Conservation (phyloP, 2,797 vertebrate species). For the Peromyscus melanophrys region DNA sequence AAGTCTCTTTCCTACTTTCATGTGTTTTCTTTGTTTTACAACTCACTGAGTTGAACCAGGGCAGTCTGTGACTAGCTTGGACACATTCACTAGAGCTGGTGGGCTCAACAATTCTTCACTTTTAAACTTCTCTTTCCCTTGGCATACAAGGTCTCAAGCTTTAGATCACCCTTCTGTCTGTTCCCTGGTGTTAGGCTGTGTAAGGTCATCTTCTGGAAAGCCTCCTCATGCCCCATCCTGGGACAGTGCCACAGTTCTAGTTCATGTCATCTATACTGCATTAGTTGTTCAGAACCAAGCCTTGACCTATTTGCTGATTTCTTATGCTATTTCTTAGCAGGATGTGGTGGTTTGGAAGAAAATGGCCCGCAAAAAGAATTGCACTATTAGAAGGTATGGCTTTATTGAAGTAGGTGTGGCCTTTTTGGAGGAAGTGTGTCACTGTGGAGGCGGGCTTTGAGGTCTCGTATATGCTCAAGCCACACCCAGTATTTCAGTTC, state of each 20-base stretch:
- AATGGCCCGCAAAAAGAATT: too few relatives aligned
- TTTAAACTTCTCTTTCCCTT: neutral
- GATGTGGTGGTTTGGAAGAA: neutral
- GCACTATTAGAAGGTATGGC: too few relatives aligned
- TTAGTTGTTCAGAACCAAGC: neutral
- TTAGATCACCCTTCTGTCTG: conserved; percentile 11
- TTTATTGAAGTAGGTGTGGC: too few relatives aligned
- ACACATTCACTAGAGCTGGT: too few relatives aligned
- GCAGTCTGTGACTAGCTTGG: neutral
- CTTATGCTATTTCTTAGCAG: neutral
- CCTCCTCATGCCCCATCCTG: neutral
- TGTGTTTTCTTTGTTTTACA: neutral
- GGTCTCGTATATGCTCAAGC: too few relatives aligned
- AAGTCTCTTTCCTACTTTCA: neutral
- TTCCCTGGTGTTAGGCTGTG: neutral
- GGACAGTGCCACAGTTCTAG: neutral
- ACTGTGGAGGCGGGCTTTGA: too few relatives aligned
- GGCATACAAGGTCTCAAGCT: neutral
- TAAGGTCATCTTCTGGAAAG: neutral
- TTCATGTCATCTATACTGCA: neutral
- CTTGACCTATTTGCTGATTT: conserved; percentile 12
- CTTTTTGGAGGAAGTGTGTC: too few relatives aligned
- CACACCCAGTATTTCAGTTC: too few relatives aligned
- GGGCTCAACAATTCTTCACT: neutral
- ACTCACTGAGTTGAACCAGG: neutral